Percentiles rank a stretch among this genome's conserved stretches.
Evolutionary conservation across 2,797 vertebrate species (phyloP).

Genomic region (Syndactyla subalaris): DNA sequence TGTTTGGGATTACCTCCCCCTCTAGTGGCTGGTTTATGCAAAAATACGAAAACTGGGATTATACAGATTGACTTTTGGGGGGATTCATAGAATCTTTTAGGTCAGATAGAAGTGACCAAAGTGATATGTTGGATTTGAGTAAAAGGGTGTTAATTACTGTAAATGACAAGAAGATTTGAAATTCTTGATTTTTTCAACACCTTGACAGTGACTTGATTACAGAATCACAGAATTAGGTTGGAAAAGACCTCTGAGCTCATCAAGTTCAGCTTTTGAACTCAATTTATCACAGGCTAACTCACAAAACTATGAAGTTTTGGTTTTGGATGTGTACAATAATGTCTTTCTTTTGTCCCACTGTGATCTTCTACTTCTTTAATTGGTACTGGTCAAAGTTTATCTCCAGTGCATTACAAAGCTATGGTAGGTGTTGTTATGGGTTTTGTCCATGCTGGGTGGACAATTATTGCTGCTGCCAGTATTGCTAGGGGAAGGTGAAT

Average conservation of each 20-base stretch:
- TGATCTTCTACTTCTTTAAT: neutral
- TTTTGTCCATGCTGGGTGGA: neutral
- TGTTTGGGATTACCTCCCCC: slow-evolving; percentile 42
- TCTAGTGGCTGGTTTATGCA: slow-evolving; percentile 55
- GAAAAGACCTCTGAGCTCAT: neutral
- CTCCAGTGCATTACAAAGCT: neutral
- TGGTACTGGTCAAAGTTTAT: neutral
- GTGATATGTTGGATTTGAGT: neutral
- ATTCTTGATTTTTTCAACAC: neutral
- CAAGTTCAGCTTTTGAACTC: neutral
- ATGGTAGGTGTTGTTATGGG: fast-evolving
- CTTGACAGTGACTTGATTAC: neutral
- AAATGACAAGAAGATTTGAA: neutral
- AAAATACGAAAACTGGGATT: neutral
- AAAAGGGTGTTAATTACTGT: neutral
- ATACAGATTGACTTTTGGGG: neutral
- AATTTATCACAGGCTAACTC: neutral
- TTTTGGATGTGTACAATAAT: neutral
- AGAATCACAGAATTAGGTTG: neutral
- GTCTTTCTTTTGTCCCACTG: neutral
- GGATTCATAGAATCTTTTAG: neutral
- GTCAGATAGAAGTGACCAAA: neutral
- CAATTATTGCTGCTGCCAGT: neutral
- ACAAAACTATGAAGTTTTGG: neutral
- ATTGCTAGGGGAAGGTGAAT: neutral